Conservation (phyloP, 2,888 invertebrate genomes). For the Eustalomyia histrio region DNA sequence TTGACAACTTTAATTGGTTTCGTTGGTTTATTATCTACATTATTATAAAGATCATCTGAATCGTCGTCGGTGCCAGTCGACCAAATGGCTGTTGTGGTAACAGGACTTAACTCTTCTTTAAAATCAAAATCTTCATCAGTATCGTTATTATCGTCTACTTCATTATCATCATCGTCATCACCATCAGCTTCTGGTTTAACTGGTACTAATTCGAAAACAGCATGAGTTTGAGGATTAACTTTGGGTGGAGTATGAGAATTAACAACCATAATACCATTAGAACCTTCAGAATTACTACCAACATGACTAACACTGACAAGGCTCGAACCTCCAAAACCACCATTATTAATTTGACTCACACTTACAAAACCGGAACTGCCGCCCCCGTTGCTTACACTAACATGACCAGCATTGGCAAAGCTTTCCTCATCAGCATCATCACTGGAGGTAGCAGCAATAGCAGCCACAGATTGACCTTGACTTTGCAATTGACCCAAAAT, state of each 20-base stretch:
- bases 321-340: slow-evolving; percentile 17
- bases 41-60: slow-evolving; percentile 5
- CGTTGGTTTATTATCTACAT: slow-evolving; percentile 41
- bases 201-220: slow-evolving; percentile 73
- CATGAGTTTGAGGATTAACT: slow-evolving; percentile 75
- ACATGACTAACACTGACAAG: neutral
- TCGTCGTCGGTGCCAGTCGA: slow-evolving; percentile 66
- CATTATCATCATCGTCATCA: neutral
- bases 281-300: neutral
- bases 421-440: slow-evolving; percentile 35
- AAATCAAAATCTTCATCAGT: slow-evolving; percentile 37
- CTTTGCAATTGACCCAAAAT: slow-evolving; percentile 37
- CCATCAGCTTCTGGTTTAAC: slow-evolving; percentile 40
- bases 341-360: slow-evolving; percentile 20
- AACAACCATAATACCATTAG: slow-evolving; percentile 71
- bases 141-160: slow-evolving; percentile 59
- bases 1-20: neutral
- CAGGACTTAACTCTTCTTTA: slow-evolving; percentile 69
- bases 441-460: slow-evolving; percentile 53
- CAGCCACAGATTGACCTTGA: slow-evolving; percentile 58
- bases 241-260: slow-evolving; percentile 72
- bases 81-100: slow-evolving; percentile 70
- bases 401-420: neutral
- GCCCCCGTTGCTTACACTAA: neutral
- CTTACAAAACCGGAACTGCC: neutral